Base-by-base conservation (phyloP, 2,113 vertebrate species). In the Strix aluco region DNA sequence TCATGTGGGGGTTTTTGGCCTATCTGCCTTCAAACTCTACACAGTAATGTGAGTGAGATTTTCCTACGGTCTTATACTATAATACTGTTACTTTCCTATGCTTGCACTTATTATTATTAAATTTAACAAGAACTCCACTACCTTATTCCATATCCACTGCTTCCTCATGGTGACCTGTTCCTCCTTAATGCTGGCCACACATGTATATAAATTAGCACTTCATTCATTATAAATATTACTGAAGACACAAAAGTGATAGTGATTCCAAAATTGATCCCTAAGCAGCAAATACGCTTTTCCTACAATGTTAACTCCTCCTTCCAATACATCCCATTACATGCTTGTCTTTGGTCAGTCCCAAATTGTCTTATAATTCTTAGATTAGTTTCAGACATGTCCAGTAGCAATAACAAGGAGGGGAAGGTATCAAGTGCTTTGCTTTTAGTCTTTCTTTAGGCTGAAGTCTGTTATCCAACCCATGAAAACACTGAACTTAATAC, bases 321-420 rank as follows among this genome's bases (percentile, higher is more conserved):
- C 4, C 15, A 13, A 2, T 29, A 29, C 0, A 4, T 44, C 9
- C 58, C 30, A 17, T 38, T 25, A 61, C 5, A 78, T 0, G 0
- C 9, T n/a, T 13, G 0, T 4, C 65, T 74, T 65, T 18, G 23
- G 22, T 38, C 26, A 30, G 16, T 26, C 73, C 30, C 74, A 40
- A 38, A 29, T 2, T 6, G 4, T 15, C 40, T 18, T 5, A 40
- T 7, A 69, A 10, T 7, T 36, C 40, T 47, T 30, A 17, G 23
- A 3, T 0, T 5, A 22, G 10, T 16, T 7, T 58, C 3, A 19
- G 49, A 26, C 0, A 2, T 2, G 5, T 9, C 38, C 42, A 34
- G 26, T 0, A 17, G 18, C 9, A 55, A 3, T 0, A 22, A 27
- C 11, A 57, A 71, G 47, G 14, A 66, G 5, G 8, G 7, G 3